Base-by-base conservation (phyloP, 2,797 vertebrate species). In the Pangasius macronema region DNA sequence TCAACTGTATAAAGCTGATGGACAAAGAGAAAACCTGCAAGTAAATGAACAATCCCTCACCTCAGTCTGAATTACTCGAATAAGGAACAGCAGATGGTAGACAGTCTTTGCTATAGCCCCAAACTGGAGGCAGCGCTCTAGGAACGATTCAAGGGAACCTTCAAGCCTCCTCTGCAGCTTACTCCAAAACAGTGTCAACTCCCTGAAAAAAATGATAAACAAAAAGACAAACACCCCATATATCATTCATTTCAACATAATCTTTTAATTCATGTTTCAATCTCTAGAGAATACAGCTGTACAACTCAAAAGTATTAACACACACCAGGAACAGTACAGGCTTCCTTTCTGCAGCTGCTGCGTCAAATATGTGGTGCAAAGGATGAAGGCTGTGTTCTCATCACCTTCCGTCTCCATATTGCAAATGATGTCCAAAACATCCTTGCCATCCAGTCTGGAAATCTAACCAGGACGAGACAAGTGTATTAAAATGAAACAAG, bases 361-460 rank as follows among this genome's bases (percentile, higher is more conserved):
- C 72, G 97, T 99, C 91, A 99, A 96, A 90, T 98, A 99, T 0
- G 98, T 99, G 73, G 98, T 99, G 93, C 99, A 99, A 90, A 99
- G 96, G 93, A 99, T 96, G 93, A 99, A 99, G 5, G 98, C 99
- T 63, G 97, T 97, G 61, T 97, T 97, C 92, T 98, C 98, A 91
- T 99, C 98, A 33, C 98, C 97, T 89, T 99, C 99, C 0, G 97
- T 96, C 91, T 99, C 99, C 93, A 99, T 92, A 91, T 96, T 99
- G 93, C 97, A 97, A 73, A 99, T 99, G 89, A 99, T 97, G 91
- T 99, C 98, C 91, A 99, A 94, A 1, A 98, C 95, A 88, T 99
- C 98, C 91, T 99, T 98, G 90, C 97, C 98, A 93, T 99, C 97
- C 80, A 99, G 96, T 89, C 96, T 97, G 86, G 98, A 97, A 93